Evolutionary conservation across 2,113 vertebrate species (phyloP).

Genomic region (Chinchilla lanigera): DNA sequence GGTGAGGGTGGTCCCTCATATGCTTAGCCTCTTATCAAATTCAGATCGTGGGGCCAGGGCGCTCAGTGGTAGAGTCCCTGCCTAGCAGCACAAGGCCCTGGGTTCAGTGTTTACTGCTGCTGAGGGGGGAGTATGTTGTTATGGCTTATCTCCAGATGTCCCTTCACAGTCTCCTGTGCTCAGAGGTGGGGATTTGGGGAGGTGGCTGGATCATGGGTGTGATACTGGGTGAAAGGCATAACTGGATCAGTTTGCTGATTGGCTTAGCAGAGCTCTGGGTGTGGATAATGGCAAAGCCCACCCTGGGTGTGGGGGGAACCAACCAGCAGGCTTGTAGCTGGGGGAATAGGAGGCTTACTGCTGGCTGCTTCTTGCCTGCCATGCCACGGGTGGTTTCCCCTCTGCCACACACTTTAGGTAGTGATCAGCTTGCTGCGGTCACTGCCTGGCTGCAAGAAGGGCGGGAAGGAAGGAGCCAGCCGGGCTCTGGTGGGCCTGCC

Average conservation of each 20-base stretch:
- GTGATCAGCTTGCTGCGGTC: too few species aligned
- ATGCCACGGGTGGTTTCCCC: not conserved
- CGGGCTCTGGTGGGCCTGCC: accelerated
- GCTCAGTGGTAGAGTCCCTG: not conserved
- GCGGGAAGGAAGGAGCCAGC: not conserved
- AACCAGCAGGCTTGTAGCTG: not conserved
- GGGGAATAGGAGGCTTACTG: not conserved
- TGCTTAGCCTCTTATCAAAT: not conserved
- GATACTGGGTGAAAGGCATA: not conserved
- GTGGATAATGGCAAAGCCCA: not conserved
- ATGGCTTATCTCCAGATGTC: not conserved
- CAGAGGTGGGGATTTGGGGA: not conserved
- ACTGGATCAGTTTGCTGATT: not conserved
- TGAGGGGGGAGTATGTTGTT: not conserved
- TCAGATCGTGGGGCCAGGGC: not conserved
- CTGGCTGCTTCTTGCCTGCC: not conserved
- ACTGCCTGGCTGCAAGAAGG: not conserved
- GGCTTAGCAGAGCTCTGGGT: not conserved
- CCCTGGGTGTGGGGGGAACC: not conserved
- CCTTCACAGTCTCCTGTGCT: not conserved
- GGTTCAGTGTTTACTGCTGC: not conserved
- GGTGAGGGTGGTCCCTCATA: not conserved
- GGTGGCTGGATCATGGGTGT: not conserved
- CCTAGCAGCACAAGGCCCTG: not conserved
- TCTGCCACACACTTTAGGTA: not conserved